Evolutionary conservation across 2,113 vertebrate species (phyloP), one percentile per base, ranked within the genome.

Genomic region (Dasyprocta punctata): DNA sequence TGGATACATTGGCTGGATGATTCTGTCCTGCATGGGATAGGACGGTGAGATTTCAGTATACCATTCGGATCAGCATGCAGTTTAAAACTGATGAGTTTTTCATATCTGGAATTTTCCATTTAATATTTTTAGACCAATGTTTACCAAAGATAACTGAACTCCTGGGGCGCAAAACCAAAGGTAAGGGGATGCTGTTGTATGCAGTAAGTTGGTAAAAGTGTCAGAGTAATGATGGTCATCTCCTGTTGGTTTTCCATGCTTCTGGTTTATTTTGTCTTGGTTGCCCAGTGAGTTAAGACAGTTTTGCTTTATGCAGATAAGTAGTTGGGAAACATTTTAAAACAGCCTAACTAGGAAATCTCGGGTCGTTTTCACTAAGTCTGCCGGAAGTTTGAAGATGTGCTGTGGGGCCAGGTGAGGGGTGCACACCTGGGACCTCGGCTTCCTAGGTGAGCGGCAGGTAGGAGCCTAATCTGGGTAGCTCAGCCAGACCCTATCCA

Each of bases 351-450:
- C 56, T 73, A 95, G 77, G 9, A 83, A 24, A 89, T 49, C 52
- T 96, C 33, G 16, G 67, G 24, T 93, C n/a, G 12, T 52, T 80
- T 95, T 83, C 75, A 73, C 63, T 47, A 82, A 89, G n/a, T 41
- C n/a, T 89, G 38, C 7, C 7, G 13, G 61, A 58, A 83, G 65
- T 44, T 38, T 54, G 52, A 47, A 75, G 44, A 49, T 33, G 44
- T 78, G 26, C 44, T 49, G 7, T 49, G 1, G 44, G 49, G 2
- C 28, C 28, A 33, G 44, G 5, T 16, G 41, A 49, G 28, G 44
- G 75, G 75, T 49, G 1, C 44, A 33, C 33, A 28, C 33, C 75
- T 49, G 3, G 17, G 33, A 49, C 33, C 44, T 30, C 14, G 33
- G 75, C 28, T 49, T 49, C 49, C 24, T 49, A 49, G 44, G 44